Conservation (phyloP, 2,797 vertebrate species). For the Chloroceryle inda region DNA sequence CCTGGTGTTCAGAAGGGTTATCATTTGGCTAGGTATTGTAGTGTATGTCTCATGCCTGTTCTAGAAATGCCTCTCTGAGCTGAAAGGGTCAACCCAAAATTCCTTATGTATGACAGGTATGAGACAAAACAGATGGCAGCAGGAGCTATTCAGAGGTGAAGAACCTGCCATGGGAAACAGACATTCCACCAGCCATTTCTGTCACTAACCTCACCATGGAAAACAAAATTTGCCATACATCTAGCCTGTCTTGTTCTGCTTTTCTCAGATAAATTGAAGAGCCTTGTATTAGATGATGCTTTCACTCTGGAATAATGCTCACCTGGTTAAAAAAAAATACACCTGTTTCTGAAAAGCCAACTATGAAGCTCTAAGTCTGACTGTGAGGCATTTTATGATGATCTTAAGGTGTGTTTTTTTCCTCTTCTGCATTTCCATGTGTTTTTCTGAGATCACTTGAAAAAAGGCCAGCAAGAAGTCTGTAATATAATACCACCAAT, state of each 20-base stretch:
- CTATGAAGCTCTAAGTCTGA: not conserved
- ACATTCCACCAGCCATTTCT: not conserved
- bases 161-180: not conserved
- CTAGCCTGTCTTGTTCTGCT: not conserved
- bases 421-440: not conserved
- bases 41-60: not conserved
- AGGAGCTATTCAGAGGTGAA: not conserved
- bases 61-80: not conserved
- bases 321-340: not conserved
- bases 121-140: not conserved
- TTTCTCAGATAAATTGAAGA: not conserved
- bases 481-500: not conserved
- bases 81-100: not conserved
- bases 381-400: not conserved
- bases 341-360: not conserved
- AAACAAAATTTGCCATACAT: not conserved
- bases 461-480: not conserved
- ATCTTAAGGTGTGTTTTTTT: not conserved
- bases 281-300: not conserved
- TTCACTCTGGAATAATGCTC: not conserved
- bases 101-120: not conserved
- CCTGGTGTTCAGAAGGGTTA: not conserved
- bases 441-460: not conserved
- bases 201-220: not conserved
- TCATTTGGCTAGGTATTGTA: rapidly evolving